Percentiles rank a stretch among this genome's conserved stretches.
Evolutionary conservation across 1,140 invertebrate species (phyloP).

Genomic region (Aphelenchoides avenae): DNA sequence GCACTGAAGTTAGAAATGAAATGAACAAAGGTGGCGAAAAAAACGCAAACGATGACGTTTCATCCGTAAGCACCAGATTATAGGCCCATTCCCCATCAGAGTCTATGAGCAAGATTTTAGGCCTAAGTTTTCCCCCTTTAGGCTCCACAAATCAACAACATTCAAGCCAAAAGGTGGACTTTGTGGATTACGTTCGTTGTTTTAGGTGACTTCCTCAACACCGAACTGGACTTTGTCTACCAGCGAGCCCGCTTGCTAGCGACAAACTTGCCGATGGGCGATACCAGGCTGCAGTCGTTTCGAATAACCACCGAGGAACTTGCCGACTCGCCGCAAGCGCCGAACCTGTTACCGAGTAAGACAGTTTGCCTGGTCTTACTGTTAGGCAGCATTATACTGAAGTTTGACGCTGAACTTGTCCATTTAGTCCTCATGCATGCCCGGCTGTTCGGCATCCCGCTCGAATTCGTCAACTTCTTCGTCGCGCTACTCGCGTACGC

Average conservation of each 20-base stretch:
- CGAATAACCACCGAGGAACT: slow-evolving; percentile 54
- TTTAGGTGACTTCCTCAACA: slow-evolving; percentile 58
- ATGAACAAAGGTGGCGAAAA: no score
- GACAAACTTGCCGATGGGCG: slow-evolving; percentile 56
- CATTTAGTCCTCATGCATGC: slow-evolving; percentile 56
- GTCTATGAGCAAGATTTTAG: no score
- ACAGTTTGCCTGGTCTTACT: no score
- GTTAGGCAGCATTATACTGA: slow-evolving; percentile 10
- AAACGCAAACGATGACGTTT: no score
- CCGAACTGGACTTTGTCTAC: slow-evolving; percentile 56
- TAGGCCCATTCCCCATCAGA: no score
- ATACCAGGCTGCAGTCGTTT: slow-evolving; percentile 55
- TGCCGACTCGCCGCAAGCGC: slow-evolving; percentile 47
- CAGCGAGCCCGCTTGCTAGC: slow-evolving; percentile 52
- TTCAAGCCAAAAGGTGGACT: no score
- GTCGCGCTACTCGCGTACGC: slow-evolving; percentile 42
- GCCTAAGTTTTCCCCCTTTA: no score
- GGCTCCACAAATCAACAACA: no score
- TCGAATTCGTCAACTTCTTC: slow-evolving; percentile 51
- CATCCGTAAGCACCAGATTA: no score
- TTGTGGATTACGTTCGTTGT: no score
- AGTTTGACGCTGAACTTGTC: slow-evolving; percentile 12
- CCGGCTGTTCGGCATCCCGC: slow-evolving; percentile 56
- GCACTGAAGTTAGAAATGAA: no score
- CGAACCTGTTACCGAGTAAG: slow-evolving; percentile 53